These are phyloP conservation scores for Lagopus muta DNA, from an alignment of 2,113 vertebrate species.

Conservation along the genomic window DNA sequence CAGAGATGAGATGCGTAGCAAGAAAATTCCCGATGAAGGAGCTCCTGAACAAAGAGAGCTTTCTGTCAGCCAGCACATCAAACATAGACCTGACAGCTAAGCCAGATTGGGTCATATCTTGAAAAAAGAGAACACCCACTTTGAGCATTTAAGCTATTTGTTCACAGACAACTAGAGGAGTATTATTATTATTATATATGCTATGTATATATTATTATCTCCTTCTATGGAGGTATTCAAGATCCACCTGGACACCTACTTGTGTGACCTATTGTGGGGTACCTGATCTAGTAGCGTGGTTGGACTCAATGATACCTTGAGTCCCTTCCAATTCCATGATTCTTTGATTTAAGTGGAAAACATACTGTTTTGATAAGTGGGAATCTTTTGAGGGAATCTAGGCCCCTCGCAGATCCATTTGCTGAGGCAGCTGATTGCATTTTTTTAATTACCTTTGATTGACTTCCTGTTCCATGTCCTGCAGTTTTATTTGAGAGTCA, in stretches of 20 bases:
- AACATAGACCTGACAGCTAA: accelerated
- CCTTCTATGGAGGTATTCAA: too few relatives aligned
- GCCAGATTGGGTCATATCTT: background rate
- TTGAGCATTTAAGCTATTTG: background rate
- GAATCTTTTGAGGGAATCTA: background rate
- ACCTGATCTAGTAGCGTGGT: too few relatives aligned
- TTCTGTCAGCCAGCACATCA: background rate
- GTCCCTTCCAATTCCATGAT: background rate
- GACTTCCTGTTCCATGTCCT: background rate
- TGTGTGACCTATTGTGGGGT: too few relatives aligned
- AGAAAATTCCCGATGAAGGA: background rate
- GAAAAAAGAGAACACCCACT: accelerated
- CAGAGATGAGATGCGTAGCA: background rate
- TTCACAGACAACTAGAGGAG: background rate
- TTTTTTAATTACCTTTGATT: background rate
- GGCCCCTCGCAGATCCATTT: background rate
- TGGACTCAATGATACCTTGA: too few relatives aligned
- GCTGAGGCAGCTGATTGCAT: background rate
- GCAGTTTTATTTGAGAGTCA: background rate
- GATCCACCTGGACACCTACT: too few relatives aligned
- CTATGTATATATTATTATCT: background rate
- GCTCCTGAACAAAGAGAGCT: background rate
- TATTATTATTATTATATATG: accelerated
- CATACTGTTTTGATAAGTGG: background rate
- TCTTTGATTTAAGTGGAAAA: background rate